Evolutionary conservation across 2,888 invertebrate genomes (phyloP), one percentile per base, ranked within the genome.

Genomic region (Tiliacea aurago): DNA sequence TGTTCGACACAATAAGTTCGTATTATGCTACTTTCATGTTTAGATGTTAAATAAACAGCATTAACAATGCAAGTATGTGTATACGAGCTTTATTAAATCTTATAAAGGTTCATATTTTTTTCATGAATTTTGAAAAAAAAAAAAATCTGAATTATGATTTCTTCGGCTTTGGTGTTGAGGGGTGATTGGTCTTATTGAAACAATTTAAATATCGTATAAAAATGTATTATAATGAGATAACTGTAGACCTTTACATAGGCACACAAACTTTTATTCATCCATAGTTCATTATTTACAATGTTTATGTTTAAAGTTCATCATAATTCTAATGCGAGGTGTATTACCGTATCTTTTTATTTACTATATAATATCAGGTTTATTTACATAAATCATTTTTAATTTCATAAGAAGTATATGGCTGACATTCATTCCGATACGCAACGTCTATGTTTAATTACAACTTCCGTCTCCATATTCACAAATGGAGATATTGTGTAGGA

Each of bases 271-370:
- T 71, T 73, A 53, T 69, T 41, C 63, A 64, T 77, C 62, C 71
- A 58, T 73, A 68, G 69, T 81, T 76, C 72, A 83, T 85, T 93
- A 94, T 93, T 89, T 92, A 94, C 92, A 94, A 86, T 80, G 59
- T 88, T 86, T 76, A 84, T 78, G 75, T 78, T 69, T 64, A 84
- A 56, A 37, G 15, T 70, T 81, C 69, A 77, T 73, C 75, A 78
- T 81, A 87, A 87, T 73, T 87, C 89, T 92, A 93, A 84, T 93
- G 94, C 94, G 94, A 94, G 94, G 94, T 90, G 86, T 89, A 83
- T 69, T 70, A 80, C 81, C 73, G 45, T 71, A 73, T 59, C 59
- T 47, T 66, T 80, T 58, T 87, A 86, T 84, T 83, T 87, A 87
- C 88, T n/a, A 89, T 78, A 76, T 71, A 80, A 67, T 63, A 75